Base-by-base conservation (phyloP, 1,140 invertebrate species). In the Ostrea edulis region DNA sequence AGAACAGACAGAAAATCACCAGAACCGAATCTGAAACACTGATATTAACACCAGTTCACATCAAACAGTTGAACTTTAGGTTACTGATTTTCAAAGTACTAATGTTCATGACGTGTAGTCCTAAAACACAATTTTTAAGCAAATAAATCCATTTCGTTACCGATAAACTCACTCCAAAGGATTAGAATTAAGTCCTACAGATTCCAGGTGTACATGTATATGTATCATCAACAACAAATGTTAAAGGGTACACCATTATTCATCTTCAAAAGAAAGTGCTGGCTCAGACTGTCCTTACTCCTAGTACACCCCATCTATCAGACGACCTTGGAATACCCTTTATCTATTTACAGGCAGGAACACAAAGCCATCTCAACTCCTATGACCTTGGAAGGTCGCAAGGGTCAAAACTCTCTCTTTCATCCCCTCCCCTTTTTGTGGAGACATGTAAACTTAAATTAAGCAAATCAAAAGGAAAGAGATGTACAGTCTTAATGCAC, bases 321-420 rank as follows among this genome's bases (percentile, higher is more conserved):
- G 1, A 77, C 14, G 68, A 77, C 68, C 68, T 77, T 77, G 68
- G 68, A 77, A 77, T 35, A 25, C 68, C 68, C 68, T 77, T 25
- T 14, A 77, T 77, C 68, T 35, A 14, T 77, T 29, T 62, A 62
- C 55, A 62, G 25, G 14, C 25, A 25, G 9, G 29, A 12, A 35
- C 25, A 77, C 68, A 77, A 17, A 77, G 68, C 9, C 11, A 29
- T 4, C 25, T 35, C 29, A 29, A 77, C 14, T 9, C 5, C 0
- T 3, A 25, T 77, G 25, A 77, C 68, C 68, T 77, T 77, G 68
- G 14, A 14, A 77, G 68, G 68, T 77, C 8, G 29, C 5, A 14
- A 17, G 12, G 68, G 68, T 77, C 25, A 77, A n/a, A 25, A 77
- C 68, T 35, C 29, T 77, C 25, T 12, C 68, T 77, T 77, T 77